Base-by-base conservation (phyloP, 2,113 vertebrate genomes). In the Rhizomys pruinosus region DNA sequence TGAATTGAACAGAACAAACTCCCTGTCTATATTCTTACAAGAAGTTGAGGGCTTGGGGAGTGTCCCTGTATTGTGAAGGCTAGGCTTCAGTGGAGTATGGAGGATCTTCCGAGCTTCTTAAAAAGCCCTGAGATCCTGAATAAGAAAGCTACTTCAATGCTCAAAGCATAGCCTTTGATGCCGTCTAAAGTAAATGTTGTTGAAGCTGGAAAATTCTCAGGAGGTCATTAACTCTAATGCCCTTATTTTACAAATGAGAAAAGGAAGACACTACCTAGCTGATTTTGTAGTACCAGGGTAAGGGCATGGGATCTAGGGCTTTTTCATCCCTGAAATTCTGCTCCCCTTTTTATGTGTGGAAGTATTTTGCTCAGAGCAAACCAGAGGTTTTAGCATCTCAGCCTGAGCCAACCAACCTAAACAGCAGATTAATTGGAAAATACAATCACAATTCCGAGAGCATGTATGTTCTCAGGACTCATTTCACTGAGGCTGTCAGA, bases 291-390 rank as follows among this genome's bases (percentile, higher is more conserved):
- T 27, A 52, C 32, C 29, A 74, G 7, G 39, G 34, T 4, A 16
- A 92, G 42, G 8, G 13, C 34, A 7, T 27, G 52, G 20, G 17
- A 34, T 29, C n/a, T 20, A 82, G 32, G 47, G 7, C 16, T 55
- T 72, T 84, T 71, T 63, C 44, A 74, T 73, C 64, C 39, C 22
- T 76, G 80, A 91, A 37, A 42, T 71, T 79, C 29, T 85, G 22
- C 16, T 73, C 55, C 22, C 42, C 23, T 27, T 94, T 78, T 52
- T 55, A 84, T 32, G 13, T 15, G 1, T 81, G 29, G 34, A 87
- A 92, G 37, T 92, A 88, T 74, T 84, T 80, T 86, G 94, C 23
- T 95, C 57, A 47, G 39, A 87, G 86, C 37, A 95, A 94, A 88
- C 34, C 66, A 73, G 57, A 93, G 72, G 69, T 84, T 87, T 96